These are phyloP conservation scores for Drosophila orosa DNA, from an alignment of 1,140 invertebrate species.

Conservation along the genomic window DNA sequence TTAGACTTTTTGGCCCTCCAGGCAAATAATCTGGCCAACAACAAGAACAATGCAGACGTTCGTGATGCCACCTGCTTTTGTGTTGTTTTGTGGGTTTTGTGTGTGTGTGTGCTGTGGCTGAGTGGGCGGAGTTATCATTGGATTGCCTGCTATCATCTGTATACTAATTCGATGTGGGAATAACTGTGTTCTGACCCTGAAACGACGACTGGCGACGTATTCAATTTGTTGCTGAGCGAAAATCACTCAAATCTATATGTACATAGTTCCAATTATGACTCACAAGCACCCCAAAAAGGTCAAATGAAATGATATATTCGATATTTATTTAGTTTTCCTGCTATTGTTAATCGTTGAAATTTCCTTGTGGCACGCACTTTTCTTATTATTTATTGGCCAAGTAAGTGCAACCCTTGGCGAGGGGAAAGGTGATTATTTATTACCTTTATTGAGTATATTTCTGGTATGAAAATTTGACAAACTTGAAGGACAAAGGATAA, in stretches of 20 bases:
- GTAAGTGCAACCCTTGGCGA: neutral
- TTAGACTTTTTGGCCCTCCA: constrained; percentile 34
- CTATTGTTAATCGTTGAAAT: constrained; percentile 20
- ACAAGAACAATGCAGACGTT: neutral
- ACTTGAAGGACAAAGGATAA: constrained; percentile 4
- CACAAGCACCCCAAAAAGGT: constrained; percentile 27
- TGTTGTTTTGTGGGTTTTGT: constrained; percentile 12
- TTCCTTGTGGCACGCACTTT: constrained; percentile 25
- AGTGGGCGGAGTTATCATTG: constrained; percentile 30
- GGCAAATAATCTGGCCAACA: constrained; percentile 34
- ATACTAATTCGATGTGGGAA: constrained; percentile 40
- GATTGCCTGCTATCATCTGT: constrained; percentile 29
- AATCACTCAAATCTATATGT: neutral
- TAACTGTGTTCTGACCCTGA: constrained; percentile 31
- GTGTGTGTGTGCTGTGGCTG: constrained; percentile 7
- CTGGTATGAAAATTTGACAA: constrained; percentile 12
- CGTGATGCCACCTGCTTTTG: constrained; percentile 15
- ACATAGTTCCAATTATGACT: constrained; percentile 32
- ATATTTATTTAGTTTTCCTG: constrained; percentile 9
- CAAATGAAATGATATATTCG: constrained; percentile 5
- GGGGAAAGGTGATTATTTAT: constrained; percentile 32
- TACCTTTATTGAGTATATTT: constrained; percentile 4
- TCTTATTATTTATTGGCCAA: constrained; percentile 23
- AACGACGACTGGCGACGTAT: constrained; percentile 8
- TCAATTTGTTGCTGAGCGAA: constrained; percentile 10